Evolutionary conservation across 2,113 vertebrate genomes (phyloP).

Genomic region (Prietella phreatophila): DNA sequence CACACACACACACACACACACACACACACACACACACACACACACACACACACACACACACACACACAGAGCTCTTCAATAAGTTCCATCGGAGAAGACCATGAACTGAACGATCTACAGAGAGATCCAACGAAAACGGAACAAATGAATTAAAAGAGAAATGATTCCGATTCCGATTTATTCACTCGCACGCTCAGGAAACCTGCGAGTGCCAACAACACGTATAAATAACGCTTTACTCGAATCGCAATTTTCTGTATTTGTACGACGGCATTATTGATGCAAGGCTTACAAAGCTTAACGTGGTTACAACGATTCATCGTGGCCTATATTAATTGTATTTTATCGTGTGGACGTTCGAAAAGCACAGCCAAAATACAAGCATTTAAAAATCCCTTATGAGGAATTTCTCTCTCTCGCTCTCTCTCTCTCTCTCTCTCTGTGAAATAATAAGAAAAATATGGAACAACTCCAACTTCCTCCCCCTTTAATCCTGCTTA

Average conservation of each 20-base stretch:
- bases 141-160: not conserved
- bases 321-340: not conserved
- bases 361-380: not conserved
- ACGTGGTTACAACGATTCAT: not conserved
- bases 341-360: not conserved
- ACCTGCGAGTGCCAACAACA: not conserved
- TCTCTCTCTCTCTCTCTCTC: constrained; percentile 17
- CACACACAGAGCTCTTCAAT: too few species aligned
- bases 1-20: not conserved
- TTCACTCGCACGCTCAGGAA: not conserved
- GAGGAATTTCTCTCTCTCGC: not conserved
- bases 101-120: not conserved
- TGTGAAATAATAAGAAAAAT: constrained; percentile 36
- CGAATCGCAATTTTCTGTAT: not conserved
- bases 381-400: not conserved
- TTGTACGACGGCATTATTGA: not conserved
- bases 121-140: not conserved
- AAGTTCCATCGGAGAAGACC: not conserved
- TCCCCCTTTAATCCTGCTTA: constrained; percentile 50
- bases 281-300: not conserved
- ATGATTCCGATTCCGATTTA: not conserved
- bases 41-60: too few species aligned
- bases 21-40: not conserved
- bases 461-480: constrained; percentile 50
- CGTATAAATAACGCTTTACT: not conserved